These are phyloP conservation scores for Campoletis sonorensis DNA, from an alignment of 1,140 invertebrate genomes.

Conservation along the genomic window DNA sequence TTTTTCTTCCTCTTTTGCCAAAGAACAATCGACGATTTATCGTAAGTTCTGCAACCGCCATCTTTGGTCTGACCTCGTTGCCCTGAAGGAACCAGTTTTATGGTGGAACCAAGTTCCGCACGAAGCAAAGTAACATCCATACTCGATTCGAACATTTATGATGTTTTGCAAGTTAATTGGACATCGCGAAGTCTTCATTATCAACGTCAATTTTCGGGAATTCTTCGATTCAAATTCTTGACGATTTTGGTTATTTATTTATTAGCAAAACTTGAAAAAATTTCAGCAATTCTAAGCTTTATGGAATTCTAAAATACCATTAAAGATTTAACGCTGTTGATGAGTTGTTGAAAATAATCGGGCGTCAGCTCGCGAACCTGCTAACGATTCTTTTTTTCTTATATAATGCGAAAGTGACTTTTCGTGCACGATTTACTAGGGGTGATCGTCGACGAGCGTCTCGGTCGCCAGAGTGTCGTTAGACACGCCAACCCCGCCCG, in stretches of 20 bases:
- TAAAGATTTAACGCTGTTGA: neutral
- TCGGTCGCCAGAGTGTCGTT: slow-evolving; percentile 59
- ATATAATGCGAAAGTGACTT: slow-evolving; percentile 20
- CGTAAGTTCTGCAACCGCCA: neutral
- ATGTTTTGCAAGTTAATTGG: neutral
- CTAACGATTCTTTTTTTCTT: slow-evolving; percentile 34
- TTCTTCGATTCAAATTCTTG: too few relatives aligned
- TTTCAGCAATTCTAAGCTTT: too few relatives aligned
- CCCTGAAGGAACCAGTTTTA: neutral
- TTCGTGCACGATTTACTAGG: slow-evolving; percentile 18
- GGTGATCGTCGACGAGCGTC: slow-evolving; percentile 53
- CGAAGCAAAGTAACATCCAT: neutral
- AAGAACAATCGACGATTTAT: neutral
- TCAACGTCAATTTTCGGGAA: too few relatives aligned
- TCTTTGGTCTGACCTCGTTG: neutral
- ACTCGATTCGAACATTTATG: neutral
- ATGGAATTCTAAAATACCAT: neutral
- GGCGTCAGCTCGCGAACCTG: slow-evolving; percentile 41
- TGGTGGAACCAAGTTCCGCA: neutral
- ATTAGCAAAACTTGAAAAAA: too few relatives aligned
- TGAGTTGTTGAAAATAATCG: neutral
- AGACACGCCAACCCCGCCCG: slow-evolving; percentile 61
- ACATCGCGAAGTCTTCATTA: neutral
- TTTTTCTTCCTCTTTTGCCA: neutral
- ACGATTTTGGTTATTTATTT: too few relatives aligned